Evolutionary conservation across 1,140 invertebrate species (phyloP).

Genomic region (Achatina immaculata): DNA sequence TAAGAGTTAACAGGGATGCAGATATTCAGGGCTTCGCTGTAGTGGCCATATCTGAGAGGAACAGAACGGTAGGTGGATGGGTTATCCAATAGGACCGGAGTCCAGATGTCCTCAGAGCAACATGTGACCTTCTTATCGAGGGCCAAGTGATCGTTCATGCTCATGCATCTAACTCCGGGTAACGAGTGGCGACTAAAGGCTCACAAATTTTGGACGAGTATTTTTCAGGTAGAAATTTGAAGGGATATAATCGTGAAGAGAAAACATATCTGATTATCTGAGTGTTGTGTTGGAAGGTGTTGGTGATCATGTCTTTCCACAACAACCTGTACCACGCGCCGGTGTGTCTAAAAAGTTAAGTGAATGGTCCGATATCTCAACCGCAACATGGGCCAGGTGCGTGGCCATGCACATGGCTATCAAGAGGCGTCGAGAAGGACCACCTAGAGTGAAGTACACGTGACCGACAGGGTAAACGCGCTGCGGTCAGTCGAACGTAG

Average conservation of each 20-base stretch:
- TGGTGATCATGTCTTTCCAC: too few species aligned
- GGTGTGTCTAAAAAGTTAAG: too few species aligned
- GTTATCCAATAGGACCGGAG: background rate
- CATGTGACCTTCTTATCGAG: conserved; percentile 2
- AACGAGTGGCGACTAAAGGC: background rate
- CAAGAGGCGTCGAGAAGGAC: too few species aligned
- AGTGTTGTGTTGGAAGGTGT: too few species aligned
- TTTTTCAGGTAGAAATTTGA: conserved; percentile 1
- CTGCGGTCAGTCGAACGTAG: too few species aligned
- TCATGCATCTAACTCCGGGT: background rate
- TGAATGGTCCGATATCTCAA: too few species aligned
- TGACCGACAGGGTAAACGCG: too few species aligned
- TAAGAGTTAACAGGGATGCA: background rate
- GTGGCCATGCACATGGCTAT: too few species aligned
- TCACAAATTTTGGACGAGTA: conserved; percentile 9
- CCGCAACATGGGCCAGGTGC: too few species aligned
- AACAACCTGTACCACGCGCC: too few species aligned
- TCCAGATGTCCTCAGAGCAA: conserved; percentile 6
- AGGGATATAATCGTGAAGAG: background rate
- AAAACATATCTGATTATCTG: too few species aligned
- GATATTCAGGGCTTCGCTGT: conserved; percentile 2
- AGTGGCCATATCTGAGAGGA: background rate
- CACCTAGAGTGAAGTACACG: too few species aligned
- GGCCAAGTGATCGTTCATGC: conserved; percentile 24
- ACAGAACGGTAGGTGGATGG: background rate